phyloP scores from a whole-genome alignment of 2,113 vertebrate genomes.

The Varanus salvator region DNA sequence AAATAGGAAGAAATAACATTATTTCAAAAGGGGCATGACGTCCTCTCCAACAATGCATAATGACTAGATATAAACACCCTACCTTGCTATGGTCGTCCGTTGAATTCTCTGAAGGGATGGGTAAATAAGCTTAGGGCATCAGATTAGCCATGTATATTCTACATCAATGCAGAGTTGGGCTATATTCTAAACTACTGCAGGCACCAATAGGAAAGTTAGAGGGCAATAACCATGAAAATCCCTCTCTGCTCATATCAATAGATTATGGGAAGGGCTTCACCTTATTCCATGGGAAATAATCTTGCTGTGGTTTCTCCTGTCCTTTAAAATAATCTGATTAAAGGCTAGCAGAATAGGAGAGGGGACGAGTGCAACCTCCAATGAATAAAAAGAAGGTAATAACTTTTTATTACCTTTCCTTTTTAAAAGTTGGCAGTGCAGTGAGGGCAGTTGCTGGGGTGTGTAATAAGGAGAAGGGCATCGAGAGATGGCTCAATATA shows the following conservation, averaged over 20 bases:
- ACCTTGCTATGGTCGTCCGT: background rate
- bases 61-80: background rate
- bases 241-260: background rate
- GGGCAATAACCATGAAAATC: background rate
- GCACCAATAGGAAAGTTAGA: background rate
- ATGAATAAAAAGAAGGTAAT: background rate
- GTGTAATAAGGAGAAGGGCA: no score
- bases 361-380: no score
- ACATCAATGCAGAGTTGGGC: background rate
- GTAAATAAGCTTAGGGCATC: background rate
- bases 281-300: background rate
- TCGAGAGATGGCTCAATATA: background rate
- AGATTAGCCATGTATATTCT: no score
- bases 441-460: no score
- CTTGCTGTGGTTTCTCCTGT: background rate
- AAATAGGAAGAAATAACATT: background rate
- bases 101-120: background rate
- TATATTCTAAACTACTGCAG: no score
- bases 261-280: background rate
- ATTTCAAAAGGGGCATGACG: background rate
- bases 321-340: background rate
- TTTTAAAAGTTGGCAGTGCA: background rate
- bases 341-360: background rate
- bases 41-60: no score
- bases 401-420: background rate